These are phyloP conservation scores for Diadegma fenestrale DNA, from an alignment of 2,888 invertebrate species.

Conservation along the genomic window DNA sequence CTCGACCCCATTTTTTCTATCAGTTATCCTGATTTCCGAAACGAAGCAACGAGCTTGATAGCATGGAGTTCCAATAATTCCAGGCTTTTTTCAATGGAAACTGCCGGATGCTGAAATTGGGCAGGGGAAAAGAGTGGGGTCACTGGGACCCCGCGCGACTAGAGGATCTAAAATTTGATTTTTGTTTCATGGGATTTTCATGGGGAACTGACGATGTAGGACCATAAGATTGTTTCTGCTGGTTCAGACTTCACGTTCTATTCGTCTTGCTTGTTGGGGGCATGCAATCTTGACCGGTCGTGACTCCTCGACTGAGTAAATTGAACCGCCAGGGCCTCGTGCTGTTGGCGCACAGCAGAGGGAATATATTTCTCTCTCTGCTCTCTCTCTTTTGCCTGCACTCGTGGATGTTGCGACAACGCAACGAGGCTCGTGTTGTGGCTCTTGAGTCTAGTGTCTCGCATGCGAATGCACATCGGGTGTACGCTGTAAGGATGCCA, in stretches of 20 bases:
- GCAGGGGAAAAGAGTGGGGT: not conserved
- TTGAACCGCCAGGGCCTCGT: conserved; percentile 9
- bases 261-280: conserved; percentile 61
- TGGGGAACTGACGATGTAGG: not conserved
- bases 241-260: not conserved
- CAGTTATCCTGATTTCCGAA: too few relatives aligned
- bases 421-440: conserved; percentile 1
- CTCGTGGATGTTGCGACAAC: conserved; percentile 47
- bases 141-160: not conserved
- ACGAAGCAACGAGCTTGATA: too few relatives aligned
- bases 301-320: conserved; percentile 69
- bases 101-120: too few relatives aligned
- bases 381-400: not conserved
- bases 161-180: not conserved
- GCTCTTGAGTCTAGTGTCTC: conserved; percentile 1
- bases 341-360: conserved; percentile 4
- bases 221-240: not conserved
- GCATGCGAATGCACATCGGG: conserved; percentile 6
- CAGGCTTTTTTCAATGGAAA: too few relatives aligned
- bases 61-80: too few relatives aligned
- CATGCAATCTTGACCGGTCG: conserved; percentile 72
- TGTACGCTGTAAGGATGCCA: conserved; percentile 25
- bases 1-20: too few relatives aligned
- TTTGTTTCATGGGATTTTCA: not conserved
- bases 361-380: not conserved